A percentile compares a stretch with the other conserved stretches of the same genome.
Evolutionary conservation across 1,140 invertebrate genomes (phyloP).

Genomic region (Drosophila novamexicana): DNA sequence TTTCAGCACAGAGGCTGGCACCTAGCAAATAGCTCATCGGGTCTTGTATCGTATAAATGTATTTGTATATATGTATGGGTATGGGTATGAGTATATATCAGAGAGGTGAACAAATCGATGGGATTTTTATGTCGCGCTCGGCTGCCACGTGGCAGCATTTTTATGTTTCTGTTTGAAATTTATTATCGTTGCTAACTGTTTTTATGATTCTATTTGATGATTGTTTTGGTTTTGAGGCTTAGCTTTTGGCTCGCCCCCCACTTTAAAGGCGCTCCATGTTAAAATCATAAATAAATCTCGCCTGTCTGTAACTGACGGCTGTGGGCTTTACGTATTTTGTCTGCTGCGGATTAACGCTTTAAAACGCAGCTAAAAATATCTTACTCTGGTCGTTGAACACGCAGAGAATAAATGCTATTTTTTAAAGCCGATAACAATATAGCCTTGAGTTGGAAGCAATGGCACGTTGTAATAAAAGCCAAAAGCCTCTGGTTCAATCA

Average conservation of each 20-base stretch:
- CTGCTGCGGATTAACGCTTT: slow-evolving; percentile 28
- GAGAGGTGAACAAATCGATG: slow-evolving; percentile 37
- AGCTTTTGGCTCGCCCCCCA: slow-evolving; percentile 26
- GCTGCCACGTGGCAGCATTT: slow-evolving; percentile 58
- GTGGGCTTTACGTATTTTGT: slow-evolving; percentile 10
- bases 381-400: slow-evolving; percentile 16
- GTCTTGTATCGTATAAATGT: slow-evolving; percentile 39
- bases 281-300: slow-evolving; percentile 68
- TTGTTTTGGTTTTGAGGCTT: slow-evolving; percentile 71
- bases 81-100: slow-evolving; percentile 19
- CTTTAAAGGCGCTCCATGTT: slow-evolving; percentile 19
- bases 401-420: slow-evolving; percentile 46
- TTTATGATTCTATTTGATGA: slow-evolving; percentile 80
- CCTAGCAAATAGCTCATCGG: slow-evolving; percentile 42
- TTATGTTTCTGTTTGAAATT: slow-evolving; percentile 72
- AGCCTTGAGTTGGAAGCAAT: slow-evolving; percentile 51
- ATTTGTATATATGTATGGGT: slow-evolving; percentile 21
- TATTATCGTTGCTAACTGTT: slow-evolving; percentile 78
- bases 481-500: slow-evolving; percentile 26
- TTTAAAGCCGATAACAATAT: slow-evolving; percentile 56
- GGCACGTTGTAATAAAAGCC: slow-evolving; percentile 64
- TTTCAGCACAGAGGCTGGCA: slow-evolving; percentile 4
- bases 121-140: slow-evolving; percentile 64
- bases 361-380: slow-evolving; percentile 16
- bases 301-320: slow-evolving; percentile 49